phyloP scores from a whole-genome alignment of 2,888 invertebrate genomes.

The Elgonia sp. region DNA sequence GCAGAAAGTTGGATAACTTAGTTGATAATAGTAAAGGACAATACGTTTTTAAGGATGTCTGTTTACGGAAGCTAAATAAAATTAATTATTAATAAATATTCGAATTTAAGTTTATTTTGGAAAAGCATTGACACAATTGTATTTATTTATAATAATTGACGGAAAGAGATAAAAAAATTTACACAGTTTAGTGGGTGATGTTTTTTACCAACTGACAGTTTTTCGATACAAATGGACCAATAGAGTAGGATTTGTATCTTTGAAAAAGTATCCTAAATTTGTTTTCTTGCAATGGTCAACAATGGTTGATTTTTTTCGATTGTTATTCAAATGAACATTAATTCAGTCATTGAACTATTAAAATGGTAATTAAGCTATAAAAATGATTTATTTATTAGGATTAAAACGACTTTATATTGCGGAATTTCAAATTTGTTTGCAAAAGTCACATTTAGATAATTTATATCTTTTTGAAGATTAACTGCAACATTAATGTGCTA shows the following conservation, averaged over 20 bases:
- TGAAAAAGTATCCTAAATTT: constrained; percentile 1
- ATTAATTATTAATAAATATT: constrained; percentile 46
- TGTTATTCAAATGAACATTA: not conserved
- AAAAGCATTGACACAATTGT: not conserved
- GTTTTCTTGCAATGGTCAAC: constrained; percentile 8
- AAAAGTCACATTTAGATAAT: not conserved
- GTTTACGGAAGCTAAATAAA: constrained; percentile 43
- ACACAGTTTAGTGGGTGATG: not conserved
- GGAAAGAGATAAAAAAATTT: not conserved
- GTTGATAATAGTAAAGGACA: constrained; percentile 1
- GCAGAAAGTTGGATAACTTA: constrained; percentile 37
- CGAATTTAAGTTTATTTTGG: constrained; percentile 30
- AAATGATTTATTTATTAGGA: constrained; percentile 9
- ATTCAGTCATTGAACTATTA: constrained; percentile 9
- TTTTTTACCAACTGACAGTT: not conserved
- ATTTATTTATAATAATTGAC: not conserved
- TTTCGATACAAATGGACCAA: constrained; percentile 14
- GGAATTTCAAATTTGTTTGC: not conserved
- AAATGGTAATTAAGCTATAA: not conserved
- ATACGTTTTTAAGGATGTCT: constrained; percentile 28
- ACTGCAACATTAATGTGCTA: too few relatives aligned
- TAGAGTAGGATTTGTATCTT: constrained; percentile 20
- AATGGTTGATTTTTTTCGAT: not conserved
- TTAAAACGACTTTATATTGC: not conserved
- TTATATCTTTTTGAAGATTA: too few relatives aligned